Percentiles rank a stretch among this genome's conserved stretches.
Evolutionary conservation across 1,140 invertebrate species (phyloP).

Genomic region (Physella acuta): DNA sequence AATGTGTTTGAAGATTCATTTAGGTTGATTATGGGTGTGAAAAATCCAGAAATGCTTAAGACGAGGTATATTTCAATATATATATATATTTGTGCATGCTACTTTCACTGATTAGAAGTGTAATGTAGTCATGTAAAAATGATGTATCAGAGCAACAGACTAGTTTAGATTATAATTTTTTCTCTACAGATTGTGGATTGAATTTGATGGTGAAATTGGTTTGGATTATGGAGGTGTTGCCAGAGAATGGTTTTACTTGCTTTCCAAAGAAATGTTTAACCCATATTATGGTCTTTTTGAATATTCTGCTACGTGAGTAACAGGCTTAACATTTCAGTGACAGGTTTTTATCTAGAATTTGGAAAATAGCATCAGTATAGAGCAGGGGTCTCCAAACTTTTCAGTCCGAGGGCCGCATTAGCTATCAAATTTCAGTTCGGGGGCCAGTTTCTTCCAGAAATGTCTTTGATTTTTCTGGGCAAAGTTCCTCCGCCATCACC

Average conservation of each 20-base stretch:
- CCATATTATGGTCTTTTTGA: conserved; percentile 99
- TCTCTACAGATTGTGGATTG: conserved; percentile 86
- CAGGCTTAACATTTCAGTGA: too few relatives aligned
- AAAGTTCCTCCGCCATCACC: too few relatives aligned
- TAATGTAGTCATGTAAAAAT: neutral
- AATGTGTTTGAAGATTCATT: conserved; percentile 94
- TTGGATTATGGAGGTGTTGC: conserved; percentile 93
- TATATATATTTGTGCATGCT: neutral
- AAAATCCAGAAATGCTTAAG: conserved; percentile 72
- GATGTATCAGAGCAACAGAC: neutral
- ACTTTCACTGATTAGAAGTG: neutral
- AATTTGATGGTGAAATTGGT: conserved; percentile 96
- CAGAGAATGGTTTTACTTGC: conserved; percentile 94
- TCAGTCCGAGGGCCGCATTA: too few relatives aligned
- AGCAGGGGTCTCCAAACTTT: too few relatives aligned
- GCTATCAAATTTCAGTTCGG: too few relatives aligned
- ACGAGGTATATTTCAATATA: conserved; percentile 66
- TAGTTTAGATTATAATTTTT: neutral
- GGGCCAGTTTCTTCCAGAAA: too few relatives aligned
- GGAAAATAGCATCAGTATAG: too few relatives aligned
- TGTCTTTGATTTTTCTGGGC: too few relatives aligned
- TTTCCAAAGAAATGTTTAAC: conserved; percentile 99
- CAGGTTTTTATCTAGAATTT: too few relatives aligned
- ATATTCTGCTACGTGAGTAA: conserved; percentile 91
- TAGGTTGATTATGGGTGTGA: conserved; percentile 53